phyloP scores from a whole-genome alignment of 2,797 vertebrate genomes.

The Anguilla anguilla region DNA sequence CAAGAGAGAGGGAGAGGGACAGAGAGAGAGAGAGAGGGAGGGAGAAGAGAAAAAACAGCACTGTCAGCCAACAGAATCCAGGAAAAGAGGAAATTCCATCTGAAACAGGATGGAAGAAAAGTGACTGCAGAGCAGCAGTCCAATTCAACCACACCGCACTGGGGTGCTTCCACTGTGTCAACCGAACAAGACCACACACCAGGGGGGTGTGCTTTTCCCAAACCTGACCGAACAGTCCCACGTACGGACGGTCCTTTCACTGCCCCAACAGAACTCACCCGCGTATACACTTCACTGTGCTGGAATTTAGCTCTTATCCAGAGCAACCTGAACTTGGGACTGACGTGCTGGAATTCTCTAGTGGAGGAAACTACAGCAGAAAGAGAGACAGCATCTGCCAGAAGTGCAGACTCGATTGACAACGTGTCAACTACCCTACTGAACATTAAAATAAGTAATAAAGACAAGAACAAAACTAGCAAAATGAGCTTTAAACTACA shows the following conservation, averaged over 20 bases:
- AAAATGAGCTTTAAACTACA: not conserved
- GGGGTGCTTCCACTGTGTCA: not conserved
- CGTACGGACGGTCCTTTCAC: too few relatives aligned
- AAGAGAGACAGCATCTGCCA: too few relatives aligned
- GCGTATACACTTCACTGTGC: too few relatives aligned
- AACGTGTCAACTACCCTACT: too few relatives aligned
- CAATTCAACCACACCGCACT: not conserved
- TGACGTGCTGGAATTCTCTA: too few relatives aligned
- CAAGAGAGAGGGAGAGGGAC: not conserved
- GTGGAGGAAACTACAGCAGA: too few relatives aligned
- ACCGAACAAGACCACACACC: not conserved
- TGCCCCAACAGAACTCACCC: too few relatives aligned
- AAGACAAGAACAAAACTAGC: not conserved
- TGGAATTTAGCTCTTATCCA: not conserved
- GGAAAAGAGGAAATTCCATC: conserved; percentile 5
- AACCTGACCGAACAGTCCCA: too few relatives aligned
- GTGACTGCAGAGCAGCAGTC: not conserved
- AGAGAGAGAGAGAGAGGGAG: not conserved
- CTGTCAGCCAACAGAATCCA: not conserved
- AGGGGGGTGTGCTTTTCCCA: too few relatives aligned
- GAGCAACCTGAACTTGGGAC: not conserved
- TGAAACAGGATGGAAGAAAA: not conserved
- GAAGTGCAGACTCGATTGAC: too few relatives aligned
- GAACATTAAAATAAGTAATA: too few relatives aligned
- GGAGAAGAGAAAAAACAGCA: not conserved